These are phyloP conservation scores for Heliopora coerulea DNA, from an alignment of 92 coral and sea anemone genomes.

Conservation along the genomic window DNA sequence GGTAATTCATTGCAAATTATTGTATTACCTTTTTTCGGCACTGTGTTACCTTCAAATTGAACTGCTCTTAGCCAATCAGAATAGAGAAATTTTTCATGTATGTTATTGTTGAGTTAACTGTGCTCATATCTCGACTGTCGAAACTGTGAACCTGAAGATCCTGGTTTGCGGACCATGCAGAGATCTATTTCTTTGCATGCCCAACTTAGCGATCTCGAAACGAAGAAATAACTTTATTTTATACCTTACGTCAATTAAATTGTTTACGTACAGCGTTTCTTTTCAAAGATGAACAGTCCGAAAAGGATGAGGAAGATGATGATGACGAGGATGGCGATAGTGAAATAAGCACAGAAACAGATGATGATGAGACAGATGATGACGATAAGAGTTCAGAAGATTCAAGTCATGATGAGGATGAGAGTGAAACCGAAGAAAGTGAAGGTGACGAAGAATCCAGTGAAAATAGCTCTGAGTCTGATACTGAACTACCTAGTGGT, in stretches of 20 bases:
- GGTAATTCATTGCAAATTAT: too few relatives aligned
- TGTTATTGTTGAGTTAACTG: too few relatives aligned
- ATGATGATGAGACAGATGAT: background rate
- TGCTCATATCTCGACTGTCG: too few relatives aligned
- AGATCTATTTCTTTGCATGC: too few relatives aligned
- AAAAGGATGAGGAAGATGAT: background rate
- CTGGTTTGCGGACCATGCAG: too few relatives aligned
- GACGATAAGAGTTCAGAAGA: background rate
- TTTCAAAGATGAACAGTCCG: background rate
- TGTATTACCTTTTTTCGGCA: too few relatives aligned
- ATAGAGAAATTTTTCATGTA: too few relatives aligned
- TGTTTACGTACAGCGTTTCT: background rate
- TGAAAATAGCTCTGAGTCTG: slow-evolving; percentile 22
- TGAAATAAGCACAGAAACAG: slow-evolving; percentile 1
- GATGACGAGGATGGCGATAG: slow-evolving; percentile 1
- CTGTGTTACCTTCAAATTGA: too few relatives aligned
- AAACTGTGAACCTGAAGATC: too few relatives aligned
- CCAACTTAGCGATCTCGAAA: too few relatives aligned
- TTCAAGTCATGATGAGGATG: background rate
- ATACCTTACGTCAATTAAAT: background rate
- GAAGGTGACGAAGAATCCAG: background rate
- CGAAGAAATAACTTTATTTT: too few relatives aligned
- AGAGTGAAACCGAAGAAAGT: background rate
- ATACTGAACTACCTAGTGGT: slow-evolving; percentile 11
- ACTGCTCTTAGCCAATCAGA: too few relatives aligned